Conservation (phyloP, 2,113 vertebrate genomes). For the Terrapene triunguis region DNA sequence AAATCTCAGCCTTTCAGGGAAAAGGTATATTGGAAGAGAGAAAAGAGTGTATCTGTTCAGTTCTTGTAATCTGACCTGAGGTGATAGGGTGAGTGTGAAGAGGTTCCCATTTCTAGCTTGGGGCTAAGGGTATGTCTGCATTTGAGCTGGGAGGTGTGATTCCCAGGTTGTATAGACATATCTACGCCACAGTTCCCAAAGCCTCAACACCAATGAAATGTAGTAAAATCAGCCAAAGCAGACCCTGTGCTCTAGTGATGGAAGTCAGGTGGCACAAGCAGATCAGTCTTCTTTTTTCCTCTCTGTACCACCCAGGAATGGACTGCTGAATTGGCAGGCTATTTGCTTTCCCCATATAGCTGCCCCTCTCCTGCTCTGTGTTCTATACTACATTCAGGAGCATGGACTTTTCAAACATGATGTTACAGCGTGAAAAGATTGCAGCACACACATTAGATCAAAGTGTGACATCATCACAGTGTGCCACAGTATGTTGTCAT, state of each 20-base stretch:
- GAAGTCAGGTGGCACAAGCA: not conserved
- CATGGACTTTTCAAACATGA: not conserved
- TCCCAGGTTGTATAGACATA: not conserved
- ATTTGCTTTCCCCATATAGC: not conserved
- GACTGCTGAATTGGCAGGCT: not conserved
- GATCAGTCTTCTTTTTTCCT: not conserved
- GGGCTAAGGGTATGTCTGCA: not conserved
- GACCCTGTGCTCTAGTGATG: not conserved
- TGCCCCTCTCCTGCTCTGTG: not conserved
- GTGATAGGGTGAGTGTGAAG: not conserved
- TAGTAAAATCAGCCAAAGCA: rapidly evolving
- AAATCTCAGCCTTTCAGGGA: not conserved
- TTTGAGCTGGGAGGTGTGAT: not conserved
- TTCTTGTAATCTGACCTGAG: not conserved
- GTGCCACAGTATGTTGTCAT: not conserved
- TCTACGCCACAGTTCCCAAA: not conserved
- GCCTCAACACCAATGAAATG: not conserved
- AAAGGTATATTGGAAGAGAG: not conserved
- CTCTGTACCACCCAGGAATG: not conserved
- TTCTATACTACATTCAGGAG: not conserved
- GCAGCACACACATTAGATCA: not conserved
- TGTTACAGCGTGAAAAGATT: not conserved
- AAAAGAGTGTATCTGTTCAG: not conserved
- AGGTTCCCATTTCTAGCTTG: not conserved
- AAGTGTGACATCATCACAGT: not conserved